These are phyloP conservation scores for Microcaecilia unicolor DNA, from an alignment of 2,797 vertebrate genomes.

Conservation along the genomic window DNA sequence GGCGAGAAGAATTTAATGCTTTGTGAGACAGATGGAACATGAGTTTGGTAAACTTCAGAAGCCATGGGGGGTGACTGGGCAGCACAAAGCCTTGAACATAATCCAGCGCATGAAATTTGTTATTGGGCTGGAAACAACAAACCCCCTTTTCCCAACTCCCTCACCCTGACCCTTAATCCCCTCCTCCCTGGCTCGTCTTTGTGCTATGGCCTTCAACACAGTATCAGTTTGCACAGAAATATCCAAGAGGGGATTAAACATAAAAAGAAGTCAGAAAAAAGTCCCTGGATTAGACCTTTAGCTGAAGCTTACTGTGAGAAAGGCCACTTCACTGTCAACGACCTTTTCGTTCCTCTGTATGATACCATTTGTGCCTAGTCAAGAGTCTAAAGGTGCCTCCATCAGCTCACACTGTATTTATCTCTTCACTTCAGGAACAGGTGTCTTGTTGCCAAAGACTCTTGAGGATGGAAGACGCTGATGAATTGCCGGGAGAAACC, in stretches of 20 bases:
- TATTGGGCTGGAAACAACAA: conserved; percentile 31
- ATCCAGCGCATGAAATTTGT: conserved; percentile 33
- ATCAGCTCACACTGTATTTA: conserved; percentile 26
- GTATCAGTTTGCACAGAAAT: conserved; percentile 56
- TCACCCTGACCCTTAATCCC: too few species aligned
- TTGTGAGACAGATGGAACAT: conserved; percentile 3
- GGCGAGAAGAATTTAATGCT: not conserved
- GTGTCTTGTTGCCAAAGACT: conserved; percentile 36
- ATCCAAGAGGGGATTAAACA: conserved; percentile 46
- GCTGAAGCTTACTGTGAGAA: conserved; percentile 35
- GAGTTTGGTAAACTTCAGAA: too few species aligned
- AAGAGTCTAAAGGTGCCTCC: conserved; percentile 28
- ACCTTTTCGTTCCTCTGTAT: conserved; percentile 22
- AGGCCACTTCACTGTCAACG: conserved; percentile 26
- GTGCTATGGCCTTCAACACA: conserved; percentile 32
- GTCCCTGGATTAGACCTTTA: conserved; percentile 34
- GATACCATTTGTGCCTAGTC: conserved; percentile 22
- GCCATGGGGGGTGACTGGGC: too few species aligned
- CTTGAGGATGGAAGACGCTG: conserved; percentile 8
- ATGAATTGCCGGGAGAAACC: too few species aligned
- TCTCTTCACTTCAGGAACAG: conserved; percentile 32
- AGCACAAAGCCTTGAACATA: conserved; percentile 35
- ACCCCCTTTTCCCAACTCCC: too few species aligned
- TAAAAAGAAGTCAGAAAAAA: conserved; percentile 39
- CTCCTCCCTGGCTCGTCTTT: conserved; percentile 17